phyloP scores from a whole-genome alignment of 64 coral and sea anemone species.

The Exaiptasia diaphana region DNA sequence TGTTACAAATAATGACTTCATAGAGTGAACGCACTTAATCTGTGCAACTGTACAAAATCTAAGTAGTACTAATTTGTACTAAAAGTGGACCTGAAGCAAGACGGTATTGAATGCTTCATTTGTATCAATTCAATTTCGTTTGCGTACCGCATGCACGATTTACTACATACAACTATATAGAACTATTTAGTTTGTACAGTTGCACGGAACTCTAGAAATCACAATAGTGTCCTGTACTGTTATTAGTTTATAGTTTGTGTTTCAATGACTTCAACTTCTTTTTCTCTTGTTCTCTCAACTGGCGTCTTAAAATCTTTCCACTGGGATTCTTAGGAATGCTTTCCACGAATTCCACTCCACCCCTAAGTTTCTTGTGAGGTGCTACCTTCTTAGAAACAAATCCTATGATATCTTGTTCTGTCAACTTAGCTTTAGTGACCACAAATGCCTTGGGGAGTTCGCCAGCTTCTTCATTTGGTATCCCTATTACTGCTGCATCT shows the following conservation, averaged over 20 bases:
- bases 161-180: too few species aligned
- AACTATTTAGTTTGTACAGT: too few species aligned
- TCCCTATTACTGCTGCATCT: constrained; percentile 79
- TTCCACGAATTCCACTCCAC: constrained; percentile 67
- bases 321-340: constrained; percentile 61
- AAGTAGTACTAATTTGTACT: too few species aligned
- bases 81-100: too few species aligned
- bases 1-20: too few species aligned
- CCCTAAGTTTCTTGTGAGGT: constrained; percentile 68
- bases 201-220: too few species aligned
- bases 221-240: neutral
- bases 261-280: neutral
- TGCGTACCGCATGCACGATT: too few species aligned
- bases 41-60: too few species aligned
- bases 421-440: constrained; percentile 40
- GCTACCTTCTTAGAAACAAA: constrained; percentile 63
- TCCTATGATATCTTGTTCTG: constrained; percentile 33
- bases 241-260: neutral
- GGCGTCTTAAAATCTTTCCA: constrained; percentile 70
- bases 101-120: too few species aligned
- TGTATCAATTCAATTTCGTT: too few species aligned
- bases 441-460: constrained; percentile 82
- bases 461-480: constrained; percentile 62
- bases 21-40: too few species aligned
- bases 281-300: neutral